These are phyloP conservation scores for Sturmia bella DNA, from an alignment of 2,888 invertebrate species.

Conservation along the genomic window DNA sequence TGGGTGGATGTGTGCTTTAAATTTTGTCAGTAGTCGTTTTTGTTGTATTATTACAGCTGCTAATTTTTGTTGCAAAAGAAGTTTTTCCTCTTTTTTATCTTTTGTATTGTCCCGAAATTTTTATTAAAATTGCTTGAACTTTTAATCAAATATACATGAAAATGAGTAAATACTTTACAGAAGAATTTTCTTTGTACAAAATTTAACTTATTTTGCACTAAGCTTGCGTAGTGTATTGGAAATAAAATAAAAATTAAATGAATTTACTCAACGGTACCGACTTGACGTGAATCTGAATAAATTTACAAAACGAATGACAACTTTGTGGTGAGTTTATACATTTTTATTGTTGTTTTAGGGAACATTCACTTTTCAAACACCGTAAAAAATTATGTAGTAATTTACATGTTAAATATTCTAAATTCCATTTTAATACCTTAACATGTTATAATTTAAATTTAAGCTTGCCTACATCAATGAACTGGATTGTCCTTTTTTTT, in stretches of 20 bases:
- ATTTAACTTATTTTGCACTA: conserved; percentile 57
- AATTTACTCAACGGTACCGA: conserved; percentile 58
- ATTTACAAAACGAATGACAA: conserved; percentile 67
- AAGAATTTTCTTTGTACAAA: conserved; percentile 32
- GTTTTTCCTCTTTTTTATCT: conserved; percentile 2
- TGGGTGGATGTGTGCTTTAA: conserved; percentile 30
- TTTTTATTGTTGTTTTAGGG: conserved; percentile 52
- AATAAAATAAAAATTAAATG: conserved; percentile 72
- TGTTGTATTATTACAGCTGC: conserved; percentile 40
- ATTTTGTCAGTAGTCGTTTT: conserved; percentile 39
- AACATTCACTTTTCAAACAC: conserved; percentile 10
- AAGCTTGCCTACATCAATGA: no score
- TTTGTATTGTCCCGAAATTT: conserved; percentile 44
- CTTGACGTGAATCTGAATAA: conserved; percentile 55
- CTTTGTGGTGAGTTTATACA: conserved; percentile 52
- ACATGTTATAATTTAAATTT: no score
- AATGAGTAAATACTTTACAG: conserved; percentile 38
- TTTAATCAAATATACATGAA: conserved; percentile 65
- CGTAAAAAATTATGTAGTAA: background rate
- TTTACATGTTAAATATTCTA: no score
- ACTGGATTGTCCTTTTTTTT: no score
- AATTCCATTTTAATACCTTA: no score
- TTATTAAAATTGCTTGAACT: conserved; percentile 57
- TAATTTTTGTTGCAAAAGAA: conserved; percentile 41
- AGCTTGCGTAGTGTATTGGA: conserved; percentile 46